Percentiles rank a stretch among this genome's conserved stretches.
Evolutionary conservation across 2,888 invertebrate species (phyloP).

Genomic region (Candidula unifasciata): DNA sequence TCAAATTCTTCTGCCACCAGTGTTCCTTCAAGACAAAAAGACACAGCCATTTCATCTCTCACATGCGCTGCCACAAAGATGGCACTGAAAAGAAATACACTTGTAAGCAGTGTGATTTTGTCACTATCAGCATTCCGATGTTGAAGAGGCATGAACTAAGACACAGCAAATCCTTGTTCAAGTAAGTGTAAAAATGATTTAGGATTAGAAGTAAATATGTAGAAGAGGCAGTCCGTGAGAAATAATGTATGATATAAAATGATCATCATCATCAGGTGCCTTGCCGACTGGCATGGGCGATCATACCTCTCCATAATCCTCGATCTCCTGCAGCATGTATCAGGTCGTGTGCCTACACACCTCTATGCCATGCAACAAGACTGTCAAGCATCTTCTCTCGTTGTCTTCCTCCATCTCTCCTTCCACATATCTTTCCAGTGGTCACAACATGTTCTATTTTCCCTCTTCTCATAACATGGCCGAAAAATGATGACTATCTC

Average conservation of each 20-base stretch:
- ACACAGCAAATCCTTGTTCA: constrained; percentile 63
- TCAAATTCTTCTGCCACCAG: constrained; percentile 77
- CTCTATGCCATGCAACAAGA: too few species aligned
- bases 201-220: neutral
- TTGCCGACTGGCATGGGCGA: too few species aligned
- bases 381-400: too few species aligned
- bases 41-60: constrained; percentile 77
- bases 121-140: constrained; percentile 76
- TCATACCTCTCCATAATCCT: too few species aligned
- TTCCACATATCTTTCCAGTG: too few species aligned
- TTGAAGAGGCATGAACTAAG: constrained; percentile 76
- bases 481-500: too few species aligned
- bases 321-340: too few species aligned
- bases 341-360: too few species aligned
- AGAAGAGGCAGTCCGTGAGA: neutral
- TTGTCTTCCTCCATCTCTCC: too few species aligned
- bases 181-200: constrained; percentile 18
- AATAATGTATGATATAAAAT: neutral
- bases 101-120: constrained; percentile 77
- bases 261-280: too few species aligned
- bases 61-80: constrained; percentile 73
- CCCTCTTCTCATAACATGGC: too few species aligned
- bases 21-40: constrained; percentile 79
- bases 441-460: too few species aligned
- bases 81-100: constrained; percentile 60